phyloP scores from a whole-genome alignment of 2,797 vertebrate species.

The Clarias fuscus region DNA sequence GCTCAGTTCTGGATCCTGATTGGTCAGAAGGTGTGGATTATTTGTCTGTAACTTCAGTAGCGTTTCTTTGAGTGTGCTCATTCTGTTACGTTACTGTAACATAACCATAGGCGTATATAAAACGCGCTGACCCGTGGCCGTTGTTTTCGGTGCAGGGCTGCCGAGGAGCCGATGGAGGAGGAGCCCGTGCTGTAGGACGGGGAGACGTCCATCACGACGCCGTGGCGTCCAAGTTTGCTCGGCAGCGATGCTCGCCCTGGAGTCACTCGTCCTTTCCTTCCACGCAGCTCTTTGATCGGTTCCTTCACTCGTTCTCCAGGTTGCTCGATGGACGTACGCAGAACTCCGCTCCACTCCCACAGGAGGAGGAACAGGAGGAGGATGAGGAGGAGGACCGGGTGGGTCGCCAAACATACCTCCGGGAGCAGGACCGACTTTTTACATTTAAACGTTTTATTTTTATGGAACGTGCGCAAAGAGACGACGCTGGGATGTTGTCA shows the following conservation, averaged over 20 bases:
- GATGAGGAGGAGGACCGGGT: conserved; percentile 7
- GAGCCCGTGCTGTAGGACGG: conserved; percentile 83
- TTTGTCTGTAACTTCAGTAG: not conserved
- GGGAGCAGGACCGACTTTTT: conserved; percentile 28
- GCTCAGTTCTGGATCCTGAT: not conserved
- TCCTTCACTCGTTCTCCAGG: conserved; percentile 50
- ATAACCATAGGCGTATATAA: not conserved
- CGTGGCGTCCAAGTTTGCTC: conserved; percentile 37
- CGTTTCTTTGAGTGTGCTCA: not conserved
- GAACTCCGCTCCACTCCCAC: conserved; percentile 19
- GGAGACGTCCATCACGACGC: conserved; percentile 34
- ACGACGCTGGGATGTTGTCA: conserved; percentile 42
- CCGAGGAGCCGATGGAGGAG: conserved; percentile 94
- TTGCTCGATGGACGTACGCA: conserved; percentile 46
- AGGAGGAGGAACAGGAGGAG: conserved; percentile 7
- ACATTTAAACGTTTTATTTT: not conserved
- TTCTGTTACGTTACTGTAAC: not conserved
- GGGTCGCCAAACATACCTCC: conserved; percentile 35
- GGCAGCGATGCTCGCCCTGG: conserved; percentile 55
- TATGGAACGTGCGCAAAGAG: not conserved
- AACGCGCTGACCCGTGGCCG: not conserved
- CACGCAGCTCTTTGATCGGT: conserved; percentile 27
- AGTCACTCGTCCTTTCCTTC: conserved; percentile 43
- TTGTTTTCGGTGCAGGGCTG: conserved; percentile 69
- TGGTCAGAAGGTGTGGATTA: not conserved